Evolutionary conservation across 2,888 invertebrate genomes (phyloP).

Genomic region (Phaonia tiefii): DNA sequence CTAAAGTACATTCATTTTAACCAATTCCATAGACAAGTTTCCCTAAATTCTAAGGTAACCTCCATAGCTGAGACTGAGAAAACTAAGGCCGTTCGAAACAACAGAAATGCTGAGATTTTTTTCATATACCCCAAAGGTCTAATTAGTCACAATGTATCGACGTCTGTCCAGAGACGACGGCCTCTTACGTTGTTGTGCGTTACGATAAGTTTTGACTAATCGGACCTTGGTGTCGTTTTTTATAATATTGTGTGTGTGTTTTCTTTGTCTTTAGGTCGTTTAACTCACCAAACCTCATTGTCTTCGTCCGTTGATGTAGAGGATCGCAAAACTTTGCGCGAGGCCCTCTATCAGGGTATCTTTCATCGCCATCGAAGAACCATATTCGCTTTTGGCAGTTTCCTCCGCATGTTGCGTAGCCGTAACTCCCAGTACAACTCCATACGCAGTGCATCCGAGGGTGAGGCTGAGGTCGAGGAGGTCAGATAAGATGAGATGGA

Average conservation of each 20-base stretch:
- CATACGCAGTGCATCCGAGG: slow-evolving; percentile 83
- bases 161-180: slow-evolving; percentile 35
- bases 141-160: slow-evolving; percentile 40
- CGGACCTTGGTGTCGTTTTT: slow-evolving; percentile 39
- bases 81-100: slow-evolving; percentile 20
- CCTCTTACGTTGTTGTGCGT: slow-evolving; percentile 31
- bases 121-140: slow-evolving; percentile 14
- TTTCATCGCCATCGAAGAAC: slow-evolving; percentile 89
- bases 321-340: slow-evolving; percentile 85
- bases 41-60: slow-evolving; percentile 16
- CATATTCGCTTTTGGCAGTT: slow-evolving; percentile 88
- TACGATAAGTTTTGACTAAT: slow-evolving; percentile 44
- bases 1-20: slow-evolving; percentile 24
- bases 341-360: slow-evolving; percentile 89
- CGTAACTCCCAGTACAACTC: slow-evolving; percentile 89
- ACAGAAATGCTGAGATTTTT: slow-evolving; percentile 36
- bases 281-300: slow-evolving; percentile 84
- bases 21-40: slow-evolving; percentile 25
- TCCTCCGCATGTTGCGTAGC: slow-evolving; percentile 87
- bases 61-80: not conserved
- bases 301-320: slow-evolving; percentile 84
- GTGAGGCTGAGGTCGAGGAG: slow-evolving; percentile 79
- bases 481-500: slow-evolving; percentile 78
- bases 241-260: slow-evolving; percentile 52
- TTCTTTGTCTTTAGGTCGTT: slow-evolving; percentile 77